A percentile compares a stretch with the other conserved stretches of the same genome.
These are phyloP conservation scores for Trissolcus basalis DNA, from an alignment of 1,140 invertebrate species.

Conservation along the genomic window DNA sequence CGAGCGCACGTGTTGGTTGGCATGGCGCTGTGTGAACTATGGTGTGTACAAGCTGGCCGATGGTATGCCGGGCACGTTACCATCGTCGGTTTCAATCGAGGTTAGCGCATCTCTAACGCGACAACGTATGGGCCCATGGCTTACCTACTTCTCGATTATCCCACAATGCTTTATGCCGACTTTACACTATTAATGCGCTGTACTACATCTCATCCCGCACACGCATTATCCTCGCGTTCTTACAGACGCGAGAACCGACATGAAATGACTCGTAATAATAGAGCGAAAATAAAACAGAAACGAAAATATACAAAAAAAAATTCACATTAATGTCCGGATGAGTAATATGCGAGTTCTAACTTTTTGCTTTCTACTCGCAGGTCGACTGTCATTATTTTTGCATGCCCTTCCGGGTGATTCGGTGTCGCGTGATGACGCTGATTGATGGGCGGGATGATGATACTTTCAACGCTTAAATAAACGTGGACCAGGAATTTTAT, in stretches of 20 bases:
- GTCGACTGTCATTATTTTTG: too few species aligned
- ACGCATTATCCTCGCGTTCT: slow-evolving; percentile 33
- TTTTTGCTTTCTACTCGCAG: too few species aligned
- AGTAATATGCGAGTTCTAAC: too few species aligned
- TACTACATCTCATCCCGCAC: slow-evolving; percentile 50
- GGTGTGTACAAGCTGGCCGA: slow-evolving; percentile 22
- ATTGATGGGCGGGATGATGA: too few species aligned
- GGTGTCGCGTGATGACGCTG: too few species aligned
- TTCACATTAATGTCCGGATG: slow-evolving; percentile 3
- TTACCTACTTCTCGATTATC: slow-evolving; percentile 61
- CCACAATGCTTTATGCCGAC: slow-evolving; percentile 51
- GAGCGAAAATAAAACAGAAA: neutral
- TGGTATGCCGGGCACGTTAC: slow-evolving; percentile 42
- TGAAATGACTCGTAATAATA: slow-evolving; percentile 34
- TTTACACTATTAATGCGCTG: slow-evolving; percentile 50
- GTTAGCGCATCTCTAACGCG: slow-evolving; percentile 60
- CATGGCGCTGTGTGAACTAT: slow-evolving; percentile 47
- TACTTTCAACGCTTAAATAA: too few species aligned
- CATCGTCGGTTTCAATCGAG: slow-evolving; percentile 49
- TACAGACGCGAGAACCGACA: slow-evolving; percentile 39
- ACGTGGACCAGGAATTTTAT: too few species aligned
- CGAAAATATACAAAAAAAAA: slow-evolving; percentile 8
- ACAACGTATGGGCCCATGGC: slow-evolving; percentile 54
- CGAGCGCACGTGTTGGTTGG: slow-evolving; percentile 13
- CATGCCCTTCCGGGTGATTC: too few species aligned